These are phyloP conservation scores for Pectinophora gossypiella DNA, from an alignment of 1,140 invertebrate species.

Conservation along the genomic window DNA sequence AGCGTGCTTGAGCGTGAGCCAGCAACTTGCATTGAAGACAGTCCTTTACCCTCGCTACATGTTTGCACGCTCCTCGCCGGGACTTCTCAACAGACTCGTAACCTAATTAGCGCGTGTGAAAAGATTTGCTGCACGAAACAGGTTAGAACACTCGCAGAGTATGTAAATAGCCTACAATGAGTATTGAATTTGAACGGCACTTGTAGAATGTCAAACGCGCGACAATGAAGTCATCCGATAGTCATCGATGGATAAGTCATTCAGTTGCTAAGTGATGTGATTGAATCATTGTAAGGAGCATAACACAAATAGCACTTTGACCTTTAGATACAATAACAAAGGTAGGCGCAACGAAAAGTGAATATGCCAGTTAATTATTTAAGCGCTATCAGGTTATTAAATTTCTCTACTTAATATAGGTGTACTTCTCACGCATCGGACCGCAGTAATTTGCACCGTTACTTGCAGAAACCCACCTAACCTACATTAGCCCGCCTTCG, in stretches of 20 bases:
- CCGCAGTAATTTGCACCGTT: constrained; percentile 16
- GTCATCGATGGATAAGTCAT: too few species aligned
- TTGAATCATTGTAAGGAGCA: too few species aligned
- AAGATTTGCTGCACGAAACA: not conserved
- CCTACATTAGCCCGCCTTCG: constrained; percentile 11
- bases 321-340: too few species aligned
- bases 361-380: too few species aligned
- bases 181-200: too few species aligned
- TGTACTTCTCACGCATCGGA: not conserved
- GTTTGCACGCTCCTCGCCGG: not conserved
- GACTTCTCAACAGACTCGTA: not conserved
- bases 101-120: constrained; percentile 13
- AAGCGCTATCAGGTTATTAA: not conserved
- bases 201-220: too few species aligned
- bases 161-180: too few species aligned
- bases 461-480: constrained; percentile 16
- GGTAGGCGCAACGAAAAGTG: too few species aligned
- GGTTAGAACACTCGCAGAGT: not conserved
- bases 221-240: too few species aligned
- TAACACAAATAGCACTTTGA: too few species aligned
- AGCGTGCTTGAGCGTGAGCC: constrained; percentile 7
- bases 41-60: not conserved
- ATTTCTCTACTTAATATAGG: not conserved
- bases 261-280: too few species aligned
- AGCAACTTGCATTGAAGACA: not conserved